Conservation (phyloP, 2,888 invertebrate genomes). For the Heteromurus nitidus region DNA sequence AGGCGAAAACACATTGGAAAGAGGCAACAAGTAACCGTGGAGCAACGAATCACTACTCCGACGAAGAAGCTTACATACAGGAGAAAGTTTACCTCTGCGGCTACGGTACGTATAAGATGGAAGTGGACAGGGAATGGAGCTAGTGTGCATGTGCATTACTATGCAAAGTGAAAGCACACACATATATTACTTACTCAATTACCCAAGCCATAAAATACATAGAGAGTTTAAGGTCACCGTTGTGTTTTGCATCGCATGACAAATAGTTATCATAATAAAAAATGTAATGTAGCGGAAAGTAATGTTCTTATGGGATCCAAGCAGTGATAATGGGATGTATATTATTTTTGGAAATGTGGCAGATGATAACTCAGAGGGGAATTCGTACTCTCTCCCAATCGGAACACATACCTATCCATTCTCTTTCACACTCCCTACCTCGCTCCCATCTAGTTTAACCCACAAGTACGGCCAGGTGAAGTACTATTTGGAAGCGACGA, state of each 20-base stretch:
- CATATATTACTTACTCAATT: neutral
- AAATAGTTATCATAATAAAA: constrained; percentile 32
- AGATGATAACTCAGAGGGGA: constrained; percentile 45
- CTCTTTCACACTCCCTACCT: constrained; percentile 52
- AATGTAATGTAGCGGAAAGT: constrained; percentile 23
- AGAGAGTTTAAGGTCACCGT: neutral
- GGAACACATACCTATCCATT: constrained; percentile 59
- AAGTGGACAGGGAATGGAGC: neutral
- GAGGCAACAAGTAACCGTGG: constrained; percentile 59
- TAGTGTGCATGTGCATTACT: neutral
- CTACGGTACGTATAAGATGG: constrained; percentile 54
- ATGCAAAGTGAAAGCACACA: neutral
- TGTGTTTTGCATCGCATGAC: constrained; percentile 39
- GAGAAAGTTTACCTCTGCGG: constrained; percentile 69
- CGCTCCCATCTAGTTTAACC: constrained; percentile 57
- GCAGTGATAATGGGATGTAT: constrained; percentile 11
- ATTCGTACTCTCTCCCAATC: constrained; percentile 23
- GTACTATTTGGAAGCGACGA: constrained; percentile 57
- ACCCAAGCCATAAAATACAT: neutral
- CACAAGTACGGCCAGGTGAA: constrained; percentile 63
- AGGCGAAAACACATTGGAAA: constrained; percentile 71
- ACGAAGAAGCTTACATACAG: constrained; percentile 67
- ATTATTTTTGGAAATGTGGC: constrained; percentile 25
- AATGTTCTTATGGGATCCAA: neutral
- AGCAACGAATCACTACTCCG: constrained; percentile 55